Evolutionary conservation across 2,888 invertebrate genomes (phyloP).

Genomic region (Zele albiditarsus): DNA sequence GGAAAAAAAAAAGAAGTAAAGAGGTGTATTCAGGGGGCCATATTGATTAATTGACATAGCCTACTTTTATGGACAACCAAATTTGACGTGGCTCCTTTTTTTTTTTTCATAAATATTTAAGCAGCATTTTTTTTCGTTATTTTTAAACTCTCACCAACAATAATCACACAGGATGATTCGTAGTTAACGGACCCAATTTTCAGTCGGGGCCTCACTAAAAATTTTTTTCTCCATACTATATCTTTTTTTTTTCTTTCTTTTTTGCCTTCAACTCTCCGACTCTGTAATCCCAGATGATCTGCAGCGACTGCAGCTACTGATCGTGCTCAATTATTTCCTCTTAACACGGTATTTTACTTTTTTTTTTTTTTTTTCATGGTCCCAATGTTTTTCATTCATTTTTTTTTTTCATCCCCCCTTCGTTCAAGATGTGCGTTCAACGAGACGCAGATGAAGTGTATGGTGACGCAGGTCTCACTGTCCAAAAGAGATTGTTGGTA

Average conservation of each 20-base stretch:
- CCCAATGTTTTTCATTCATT: slow-evolving; percentile 29
- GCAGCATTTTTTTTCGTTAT: neutral
- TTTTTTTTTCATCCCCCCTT: slow-evolving; percentile 20
- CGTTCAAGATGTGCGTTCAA: slow-evolving; percentile 21
- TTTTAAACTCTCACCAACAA: neutral
- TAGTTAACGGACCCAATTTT: slow-evolving; percentile 16
- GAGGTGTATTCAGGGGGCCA: neutral
- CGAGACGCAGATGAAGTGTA: slow-evolving; percentile 12
- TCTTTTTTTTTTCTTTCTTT: slow-evolving; percentile 14
- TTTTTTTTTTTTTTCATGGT: neutral
- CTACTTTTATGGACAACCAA: neutral
- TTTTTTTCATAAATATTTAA: neutral
- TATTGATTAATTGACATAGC: slow-evolving; percentile 7
- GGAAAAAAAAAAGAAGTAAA: neutral
- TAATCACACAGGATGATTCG: slow-evolving; percentile 4
- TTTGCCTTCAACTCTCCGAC: slow-evolving; percentile 12
- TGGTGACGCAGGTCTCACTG: slow-evolving; percentile 36
- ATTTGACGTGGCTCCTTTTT: neutral
- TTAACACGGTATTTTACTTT: neutral
- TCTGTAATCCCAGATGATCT: slow-evolving; percentile 35
- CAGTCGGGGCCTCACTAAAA: neutral
- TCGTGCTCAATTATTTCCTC: slow-evolving; percentile 27
- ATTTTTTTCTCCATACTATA: neutral
- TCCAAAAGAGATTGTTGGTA: slow-evolving; percentile 6
- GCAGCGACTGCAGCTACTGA: slow-evolving; percentile 19